These are phyloP conservation scores for Sinella curviseta DNA, from an alignment of 1,140 invertebrate species.

Conservation along the genomic window DNA sequence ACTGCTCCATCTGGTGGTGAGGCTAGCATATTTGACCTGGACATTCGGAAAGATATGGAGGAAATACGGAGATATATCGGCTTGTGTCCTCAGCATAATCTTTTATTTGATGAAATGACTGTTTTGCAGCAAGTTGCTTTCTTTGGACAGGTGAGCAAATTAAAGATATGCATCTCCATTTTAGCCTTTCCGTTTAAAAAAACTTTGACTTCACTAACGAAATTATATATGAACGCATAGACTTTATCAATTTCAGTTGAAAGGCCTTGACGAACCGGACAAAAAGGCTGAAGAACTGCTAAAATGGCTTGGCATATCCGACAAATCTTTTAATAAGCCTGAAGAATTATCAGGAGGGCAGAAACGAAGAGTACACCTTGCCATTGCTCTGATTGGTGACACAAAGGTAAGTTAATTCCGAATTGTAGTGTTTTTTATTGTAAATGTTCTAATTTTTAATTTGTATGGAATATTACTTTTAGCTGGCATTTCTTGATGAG, in stretches of 20 bases:
- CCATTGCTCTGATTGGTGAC: too few species aligned
- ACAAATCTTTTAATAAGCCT: too few species aligned
- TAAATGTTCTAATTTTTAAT: not conserved
- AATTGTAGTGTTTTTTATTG: constrained; percentile 50
- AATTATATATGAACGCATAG: constrained; percentile 61
- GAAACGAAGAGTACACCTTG: too few species aligned
- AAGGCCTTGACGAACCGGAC: too few species aligned
- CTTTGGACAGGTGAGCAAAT: constrained; percentile 61
- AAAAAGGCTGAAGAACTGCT: too few species aligned
- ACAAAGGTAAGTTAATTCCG: too few species aligned
- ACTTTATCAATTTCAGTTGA: too few species aligned
- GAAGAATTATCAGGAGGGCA: too few species aligned
- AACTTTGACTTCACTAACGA: constrained; percentile 53
- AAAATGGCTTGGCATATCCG: too few species aligned
- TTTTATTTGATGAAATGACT: constrained; percentile 85
- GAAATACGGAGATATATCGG: constrained; percentile 71
- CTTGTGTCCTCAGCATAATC: constrained; percentile 92
- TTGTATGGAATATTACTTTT: not conserved
- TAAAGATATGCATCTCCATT: not conserved
- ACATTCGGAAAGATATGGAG: constrained; percentile 64
- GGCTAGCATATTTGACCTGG: constrained; percentile 68
- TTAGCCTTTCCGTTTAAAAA: constrained; percentile 53
- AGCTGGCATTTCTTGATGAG: not conserved
- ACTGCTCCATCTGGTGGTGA: constrained; percentile 67
- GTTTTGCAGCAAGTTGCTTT: constrained; percentile 87